Evolutionary conservation across 2,888 invertebrate species (phyloP).

Genomic region (Caenorhabditis sp.): DNA sequence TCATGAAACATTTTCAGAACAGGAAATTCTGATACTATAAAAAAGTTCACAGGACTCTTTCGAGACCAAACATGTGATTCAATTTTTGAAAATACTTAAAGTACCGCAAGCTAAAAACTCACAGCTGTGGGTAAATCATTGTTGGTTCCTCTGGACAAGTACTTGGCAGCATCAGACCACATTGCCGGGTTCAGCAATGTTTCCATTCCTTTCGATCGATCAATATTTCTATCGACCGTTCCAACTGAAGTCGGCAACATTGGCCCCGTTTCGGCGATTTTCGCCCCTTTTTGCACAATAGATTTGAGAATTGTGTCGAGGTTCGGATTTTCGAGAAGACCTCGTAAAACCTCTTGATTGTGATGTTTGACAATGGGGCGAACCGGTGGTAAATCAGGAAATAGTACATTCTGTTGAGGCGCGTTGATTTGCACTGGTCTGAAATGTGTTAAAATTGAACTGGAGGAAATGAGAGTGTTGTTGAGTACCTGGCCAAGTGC

Average conservation of each 20-base stretch:
- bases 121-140: conserved; percentile 38
- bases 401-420: conserved; percentile 25
- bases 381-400: conserved; percentile 34
- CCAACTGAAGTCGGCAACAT: conserved; percentile 30
- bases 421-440: conserved; percentile 21
- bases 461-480: too few species aligned
- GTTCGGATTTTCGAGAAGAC: conserved; percentile 29
- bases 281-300: conserved; percentile 32
- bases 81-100: too few species aligned
- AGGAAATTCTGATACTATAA: too few species aligned
- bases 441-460: too few species aligned
- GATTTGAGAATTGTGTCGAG: conserved; percentile 28
- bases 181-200: conserved; percentile 30
- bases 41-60: too few species aligned
- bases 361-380: conserved; percentile 6
- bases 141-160: conserved; percentile 11
- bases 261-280: conserved; percentile 17
- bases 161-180: conserved; percentile 34
- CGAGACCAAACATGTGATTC: too few species aligned
- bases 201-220: conserved; percentile 2
- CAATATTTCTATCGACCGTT: conserved; percentile 20
- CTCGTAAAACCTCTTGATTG: background rate
- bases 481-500: too few species aligned
- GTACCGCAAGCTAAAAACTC: background rate
- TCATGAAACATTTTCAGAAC: too few species aligned